Conservation (phyloP, 2,888 invertebrate genomes). For the Dicyrtomina minuta region DNA sequence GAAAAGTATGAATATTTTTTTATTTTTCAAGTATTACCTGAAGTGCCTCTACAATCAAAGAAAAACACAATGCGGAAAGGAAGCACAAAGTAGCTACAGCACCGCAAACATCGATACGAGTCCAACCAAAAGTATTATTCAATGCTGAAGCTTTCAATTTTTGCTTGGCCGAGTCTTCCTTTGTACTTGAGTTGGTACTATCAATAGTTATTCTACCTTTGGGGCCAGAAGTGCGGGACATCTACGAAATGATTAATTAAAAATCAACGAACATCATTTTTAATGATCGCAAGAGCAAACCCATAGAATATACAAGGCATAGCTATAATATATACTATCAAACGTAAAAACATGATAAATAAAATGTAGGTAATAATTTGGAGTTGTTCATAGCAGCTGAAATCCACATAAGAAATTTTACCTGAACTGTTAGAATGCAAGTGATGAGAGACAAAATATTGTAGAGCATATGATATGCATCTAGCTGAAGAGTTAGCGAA, state of each 20-base stretch:
- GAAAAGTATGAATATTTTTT: no score
- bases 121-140: conserved; percentile 90
- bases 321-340: no score
- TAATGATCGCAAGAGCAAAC: no score
- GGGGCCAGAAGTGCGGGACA: not conserved
- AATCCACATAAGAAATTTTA: no score
- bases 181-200: not conserved
- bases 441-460: conserved; percentile 83
- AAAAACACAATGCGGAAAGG: conserved; percentile 78
- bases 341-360: no score
- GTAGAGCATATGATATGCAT: conserved; percentile 92
- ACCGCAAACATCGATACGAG: conserved; percentile 82
- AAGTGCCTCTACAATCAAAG: conserved; percentile 75
- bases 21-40: conserved; percentile 61
- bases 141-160: conserved; percentile 64
- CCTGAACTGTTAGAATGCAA: conserved; percentile 77
- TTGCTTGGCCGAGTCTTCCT: conserved; percentile 57
- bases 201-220: not conserved
- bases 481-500: conserved; percentile 85
- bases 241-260: no score
- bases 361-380: no score
- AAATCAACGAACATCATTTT: not conserved
- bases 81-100: conserved; percentile 66
- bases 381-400: no score
- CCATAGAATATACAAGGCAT: no score